Evolutionary conservation across 2,888 invertebrate genomes (phyloP).

Genomic region (Nomada lathburiana): DNA sequence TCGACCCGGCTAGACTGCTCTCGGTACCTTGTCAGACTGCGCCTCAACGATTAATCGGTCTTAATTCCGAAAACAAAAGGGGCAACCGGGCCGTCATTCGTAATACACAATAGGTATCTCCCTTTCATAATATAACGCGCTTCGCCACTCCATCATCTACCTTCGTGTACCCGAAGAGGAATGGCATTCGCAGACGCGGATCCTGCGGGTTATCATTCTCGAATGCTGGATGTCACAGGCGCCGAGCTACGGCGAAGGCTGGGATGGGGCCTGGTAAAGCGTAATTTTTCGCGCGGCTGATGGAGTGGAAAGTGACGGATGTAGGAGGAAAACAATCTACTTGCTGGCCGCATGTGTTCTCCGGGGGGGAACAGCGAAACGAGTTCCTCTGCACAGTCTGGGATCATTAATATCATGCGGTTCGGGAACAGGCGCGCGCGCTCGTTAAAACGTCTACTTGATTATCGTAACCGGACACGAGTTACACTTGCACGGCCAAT

Average conservation of each 20-base stretch:
- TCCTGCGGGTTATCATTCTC: slow-evolving; percentile 8
- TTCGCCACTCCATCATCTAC: neutral
- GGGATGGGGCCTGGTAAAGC: slow-evolving; percentile 52
- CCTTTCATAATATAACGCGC: neutral
- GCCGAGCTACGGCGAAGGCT: slow-evolving; percentile 1
- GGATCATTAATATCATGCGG: slow-evolving; percentile 61
- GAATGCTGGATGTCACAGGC: neutral
- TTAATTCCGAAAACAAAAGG: slow-evolving; percentile 15
- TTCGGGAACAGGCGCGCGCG: slow-evolving; percentile 43
- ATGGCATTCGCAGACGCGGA: neutral
- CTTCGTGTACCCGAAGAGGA: neutral
- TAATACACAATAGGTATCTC: slow-evolving; percentile 8
- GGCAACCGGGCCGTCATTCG: neutral
- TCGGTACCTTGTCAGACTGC: no score
- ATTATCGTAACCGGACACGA: slow-evolving; percentile 52
- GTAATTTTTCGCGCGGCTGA: slow-evolving; percentile 49
- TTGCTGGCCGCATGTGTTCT: slow-evolving; percentile 12
- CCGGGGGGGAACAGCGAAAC: slow-evolving; percentile 37
- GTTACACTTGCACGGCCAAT: slow-evolving; percentile 30
- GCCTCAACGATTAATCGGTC: slow-evolving; percentile 15
- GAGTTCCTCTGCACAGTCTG: slow-evolving; percentile 16
- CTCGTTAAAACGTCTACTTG: slow-evolving; percentile 59
- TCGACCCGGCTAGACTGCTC: neutral
- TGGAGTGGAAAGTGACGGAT: slow-evolving; percentile 62
- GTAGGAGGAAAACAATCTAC: slow-evolving; percentile 65